Evolutionary conservation across 1,140 invertebrate genomes (phyloP).

Genomic region (Batillaria attramentaria): DNA sequence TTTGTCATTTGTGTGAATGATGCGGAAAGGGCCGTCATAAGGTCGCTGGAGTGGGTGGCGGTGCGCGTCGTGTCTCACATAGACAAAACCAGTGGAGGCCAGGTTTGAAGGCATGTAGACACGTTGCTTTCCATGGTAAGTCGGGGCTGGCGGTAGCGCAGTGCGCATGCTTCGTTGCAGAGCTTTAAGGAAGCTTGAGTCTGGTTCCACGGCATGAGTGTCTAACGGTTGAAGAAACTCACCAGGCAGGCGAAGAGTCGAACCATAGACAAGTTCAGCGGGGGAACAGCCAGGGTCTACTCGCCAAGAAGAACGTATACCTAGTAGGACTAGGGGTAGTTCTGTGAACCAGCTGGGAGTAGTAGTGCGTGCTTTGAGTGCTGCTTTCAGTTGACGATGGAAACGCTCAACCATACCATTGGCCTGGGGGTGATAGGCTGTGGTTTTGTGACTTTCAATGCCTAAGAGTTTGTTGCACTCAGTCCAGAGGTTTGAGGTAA

Average conservation of each 20-base stretch:
- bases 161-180: slow-evolving; percentile 21
- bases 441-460: slow-evolving; percentile 8
- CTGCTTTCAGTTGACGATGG: slow-evolving; percentile 30
- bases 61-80: slow-evolving; percentile 24
- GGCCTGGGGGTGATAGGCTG: slow-evolving; percentile 29
- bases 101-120: slow-evolving; percentile 30
- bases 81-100: slow-evolving; percentile 15
- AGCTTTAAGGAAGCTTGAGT: not conserved
- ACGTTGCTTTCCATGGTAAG: not conserved
- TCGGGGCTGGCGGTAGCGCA: not conserved
- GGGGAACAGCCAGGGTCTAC: slow-evolving; percentile 26
- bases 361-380: slow-evolving; percentile 11
- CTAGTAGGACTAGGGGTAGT: slow-evolving; percentile 29
- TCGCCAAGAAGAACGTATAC: slow-evolving; percentile 19
- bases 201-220: slow-evolving; percentile 1
- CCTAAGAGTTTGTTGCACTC: slow-evolving; percentile 22
- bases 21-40: slow-evolving; percentile 34
- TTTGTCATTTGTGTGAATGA: slow-evolving; percentile 23
- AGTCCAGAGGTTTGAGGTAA: slow-evolving; percentile 45
- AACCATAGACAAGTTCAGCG: slow-evolving; percentile 32
- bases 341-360: not conserved
- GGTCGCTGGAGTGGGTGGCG: slow-evolving; percentile 3
- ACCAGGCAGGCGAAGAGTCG: slow-evolving; percentile 26
- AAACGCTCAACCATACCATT: slow-evolving; percentile 41
- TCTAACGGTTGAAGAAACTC: slow-evolving; percentile 13